These are phyloP conservation scores for Embiotoca jacksoni DNA, from an alignment of 2,113 vertebrate species.

Conservation along the genomic window DNA sequence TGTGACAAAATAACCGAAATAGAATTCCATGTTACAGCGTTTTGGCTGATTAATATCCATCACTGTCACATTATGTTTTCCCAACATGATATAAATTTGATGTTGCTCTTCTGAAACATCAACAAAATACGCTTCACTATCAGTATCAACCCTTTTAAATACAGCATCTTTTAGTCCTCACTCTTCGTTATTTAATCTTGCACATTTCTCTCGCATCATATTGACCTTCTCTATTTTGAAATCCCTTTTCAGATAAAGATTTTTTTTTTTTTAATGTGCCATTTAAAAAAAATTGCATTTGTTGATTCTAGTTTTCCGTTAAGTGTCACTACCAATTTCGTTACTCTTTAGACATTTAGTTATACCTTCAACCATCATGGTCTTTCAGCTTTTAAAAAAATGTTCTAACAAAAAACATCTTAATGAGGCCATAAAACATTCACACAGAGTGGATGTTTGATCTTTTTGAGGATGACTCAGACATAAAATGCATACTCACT, in stretches of 20 bases:
- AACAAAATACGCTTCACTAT: not conserved
- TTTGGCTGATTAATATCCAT: not conserved
- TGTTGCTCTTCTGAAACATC: not conserved
- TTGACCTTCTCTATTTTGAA: too few relatives aligned
- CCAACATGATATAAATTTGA: not conserved
- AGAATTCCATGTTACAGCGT: not conserved
- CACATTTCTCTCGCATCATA: not conserved
- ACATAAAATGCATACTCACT: constrained; percentile 34
- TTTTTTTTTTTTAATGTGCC: not conserved
- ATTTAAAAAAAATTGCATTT: too few relatives aligned
- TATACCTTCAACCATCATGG: constrained; percentile 9
- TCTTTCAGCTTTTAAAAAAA: not conserved
- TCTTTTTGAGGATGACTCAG: constrained; percentile 41
- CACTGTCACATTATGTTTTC: not conserved
- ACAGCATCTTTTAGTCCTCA: not conserved
- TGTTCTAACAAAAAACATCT: constrained; percentile 21
- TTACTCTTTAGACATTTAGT: constrained; percentile 3
- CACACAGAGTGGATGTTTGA: constrained; percentile 25
- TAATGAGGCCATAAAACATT: constrained; percentile 40
- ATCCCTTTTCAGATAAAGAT: not conserved
- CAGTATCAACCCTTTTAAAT: not conserved
- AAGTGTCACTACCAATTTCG: not conserved
- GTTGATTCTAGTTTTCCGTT: too few relatives aligned
- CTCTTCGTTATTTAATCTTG: too few relatives aligned
- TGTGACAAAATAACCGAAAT: not conserved